A percentile compares a stretch with the other conserved stretches of the same genome.
Evolutionary conservation across 2,888 invertebrate species (phyloP).

Genomic region (Macrophya annulata): DNA sequence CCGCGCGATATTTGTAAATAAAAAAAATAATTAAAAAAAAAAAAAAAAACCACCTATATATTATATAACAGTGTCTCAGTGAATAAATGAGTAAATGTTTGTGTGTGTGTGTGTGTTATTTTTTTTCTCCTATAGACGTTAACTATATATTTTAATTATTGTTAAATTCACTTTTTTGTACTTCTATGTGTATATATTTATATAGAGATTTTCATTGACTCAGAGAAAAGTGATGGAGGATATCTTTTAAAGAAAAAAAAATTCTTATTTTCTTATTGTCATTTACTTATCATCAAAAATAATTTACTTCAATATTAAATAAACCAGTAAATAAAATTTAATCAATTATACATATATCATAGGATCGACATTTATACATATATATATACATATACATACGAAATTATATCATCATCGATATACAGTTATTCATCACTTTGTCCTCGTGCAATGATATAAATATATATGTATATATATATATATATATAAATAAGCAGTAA

Average conservation of each 20-base stretch:
- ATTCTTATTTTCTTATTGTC: too few species aligned
- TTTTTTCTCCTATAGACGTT: background rate
- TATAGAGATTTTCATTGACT: background rate
- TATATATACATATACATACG: too few species aligned
- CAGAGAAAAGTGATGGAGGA: background rate
- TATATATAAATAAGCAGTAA: background rate
- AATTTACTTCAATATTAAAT: too few species aligned
- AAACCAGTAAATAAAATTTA: too few species aligned
- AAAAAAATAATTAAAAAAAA: background rate
- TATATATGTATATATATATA: background rate
- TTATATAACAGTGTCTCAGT: background rate
- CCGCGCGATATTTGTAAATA: background rate
- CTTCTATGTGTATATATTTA: background rate
- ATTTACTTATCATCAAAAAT: too few species aligned
- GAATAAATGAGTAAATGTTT: background rate
- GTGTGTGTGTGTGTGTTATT: conserved; percentile 5
- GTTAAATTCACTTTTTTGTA: background rate
- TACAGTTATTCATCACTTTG: too few species aligned
- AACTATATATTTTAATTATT: background rate
- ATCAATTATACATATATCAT: too few species aligned
- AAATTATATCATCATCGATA: too few species aligned
- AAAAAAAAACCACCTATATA: background rate
- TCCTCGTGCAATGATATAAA: too few species aligned
- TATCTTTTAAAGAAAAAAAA: too few species aligned
- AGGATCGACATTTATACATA: too few species aligned